These are phyloP conservation scores for Acanthopagrus latus DNA, from an alignment of 2,797 vertebrate genomes.

Conservation along the genomic window DNA sequence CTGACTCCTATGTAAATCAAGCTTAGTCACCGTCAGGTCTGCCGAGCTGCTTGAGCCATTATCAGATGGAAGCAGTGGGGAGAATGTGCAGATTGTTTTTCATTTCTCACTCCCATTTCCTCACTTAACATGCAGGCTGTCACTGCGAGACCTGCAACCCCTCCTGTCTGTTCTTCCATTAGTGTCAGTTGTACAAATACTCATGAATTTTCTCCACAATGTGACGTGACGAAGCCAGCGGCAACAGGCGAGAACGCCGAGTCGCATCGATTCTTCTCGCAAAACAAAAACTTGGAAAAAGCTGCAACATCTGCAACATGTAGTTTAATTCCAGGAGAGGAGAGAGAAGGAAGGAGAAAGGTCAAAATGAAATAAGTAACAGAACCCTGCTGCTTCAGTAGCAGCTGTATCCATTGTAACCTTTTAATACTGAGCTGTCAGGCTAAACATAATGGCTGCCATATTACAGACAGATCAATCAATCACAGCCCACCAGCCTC, in stretches of 20 bases:
- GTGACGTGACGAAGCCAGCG: constrained; percentile 9
- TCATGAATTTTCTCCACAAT: constrained; percentile 9
- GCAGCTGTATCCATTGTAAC: constrained; percentile 41
- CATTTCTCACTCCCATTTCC: constrained; percentile 19
- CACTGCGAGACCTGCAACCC: constrained; percentile 11
- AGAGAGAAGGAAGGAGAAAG: background rate
- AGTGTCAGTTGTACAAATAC: constrained; percentile 12
- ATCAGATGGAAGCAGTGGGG: background rate
- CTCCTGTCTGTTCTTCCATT: constrained; percentile 6
- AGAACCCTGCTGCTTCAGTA: constrained; percentile 16
- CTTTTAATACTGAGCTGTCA: constrained; percentile 59
- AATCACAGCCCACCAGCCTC: constrained; percentile 47
- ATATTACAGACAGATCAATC: constrained; percentile 67
- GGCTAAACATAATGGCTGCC: constrained; percentile 64
- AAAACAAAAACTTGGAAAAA: constrained; percentile 1
- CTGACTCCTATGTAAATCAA: constrained; percentile 55
- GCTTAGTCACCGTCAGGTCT: constrained; percentile 48
- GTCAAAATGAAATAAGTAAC: background rate
- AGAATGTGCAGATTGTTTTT: constrained; percentile 7
- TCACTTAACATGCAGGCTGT: constrained; percentile 10
- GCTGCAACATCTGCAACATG: constrained; percentile 23
- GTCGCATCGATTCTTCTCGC: constrained; percentile 10
- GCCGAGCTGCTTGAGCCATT: constrained; percentile 19
- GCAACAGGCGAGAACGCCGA: background rate
- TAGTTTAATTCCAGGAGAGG: background rate